Evolutionary conservation across 2,888 invertebrate genomes (phyloP), one percentile per base, ranked within the genome.

Genomic region (Acleris laterana): DNA sequence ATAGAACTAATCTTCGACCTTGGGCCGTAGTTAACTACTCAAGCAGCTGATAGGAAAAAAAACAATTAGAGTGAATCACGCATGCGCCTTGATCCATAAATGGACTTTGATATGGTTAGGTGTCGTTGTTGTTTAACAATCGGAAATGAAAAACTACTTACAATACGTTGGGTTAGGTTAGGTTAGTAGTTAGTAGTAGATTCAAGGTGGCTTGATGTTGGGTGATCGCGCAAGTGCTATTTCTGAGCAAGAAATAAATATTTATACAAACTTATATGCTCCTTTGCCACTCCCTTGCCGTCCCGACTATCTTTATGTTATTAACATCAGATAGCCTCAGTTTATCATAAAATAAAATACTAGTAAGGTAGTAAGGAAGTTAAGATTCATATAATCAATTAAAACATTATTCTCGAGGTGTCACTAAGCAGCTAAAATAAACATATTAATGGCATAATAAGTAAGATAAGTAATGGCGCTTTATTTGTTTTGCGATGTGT

Each of bases 41-140:
- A 46, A 59, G 49, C 28, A 22, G 25, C 63, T 64, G 64, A 64
- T 60, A 64, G 38, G 49, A 60, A 55, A 50, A 64, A 64, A 60
- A 64, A 60, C 64, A 60, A 65, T 64, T 49, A 59, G 13, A 22
- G 44, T 65, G 64, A 65, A 60, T 65, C 60, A 65, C 59, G 63
- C 64, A 49, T 32, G 53, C 25, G 46, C 50, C 49, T 48, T 59
- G 58, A 53, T 59, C 60, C 64, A 55, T 52, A 53, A 53, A 60
- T 6, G 49, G 28, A 7, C n/a, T 38, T 38, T 46, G 46, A n/a
- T 46, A 17, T 25, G 20, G 49, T 22, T n/a, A 19, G 17, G 49
- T 19, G 20, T 49, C 60, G 19, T 60, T 16, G 20, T 17, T 49
- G 49, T 49, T 49, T 17, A 13, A 46, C 46, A 46, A 46, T 6